Percentiles rank a stretch among this genome's conserved stretches.
Evolutionary conservation across 1,140 invertebrate species (phyloP).

Genomic region (Forficula auricularia): DNA sequence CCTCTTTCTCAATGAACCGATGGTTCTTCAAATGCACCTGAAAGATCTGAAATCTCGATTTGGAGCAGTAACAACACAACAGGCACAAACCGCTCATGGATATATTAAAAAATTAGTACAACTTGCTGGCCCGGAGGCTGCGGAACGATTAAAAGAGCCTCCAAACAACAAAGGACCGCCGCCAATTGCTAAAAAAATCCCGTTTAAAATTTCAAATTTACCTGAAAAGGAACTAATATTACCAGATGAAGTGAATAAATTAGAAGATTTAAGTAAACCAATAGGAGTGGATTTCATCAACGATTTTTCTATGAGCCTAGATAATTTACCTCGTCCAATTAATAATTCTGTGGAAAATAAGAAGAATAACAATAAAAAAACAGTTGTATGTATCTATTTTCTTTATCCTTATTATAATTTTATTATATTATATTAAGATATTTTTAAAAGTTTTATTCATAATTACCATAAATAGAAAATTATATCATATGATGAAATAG

Average conservation of each 20-base stretch:
- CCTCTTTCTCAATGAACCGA: constrained; percentile 38
- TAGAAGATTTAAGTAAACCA: not conserved
- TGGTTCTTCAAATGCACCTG: constrained; percentile 34
- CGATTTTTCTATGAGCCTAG: not conserved
- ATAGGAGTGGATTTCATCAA: not conserved
- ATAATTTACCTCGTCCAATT: too few relatives aligned
- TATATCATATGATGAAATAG: too few relatives aligned
- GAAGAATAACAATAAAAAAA: constrained; percentile 7
- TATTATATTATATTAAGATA: constrained; percentile 18
- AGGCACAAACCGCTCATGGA: constrained; percentile 33
- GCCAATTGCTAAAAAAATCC: not conserved
- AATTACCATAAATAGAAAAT: not conserved
- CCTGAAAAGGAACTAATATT: too few relatives aligned
- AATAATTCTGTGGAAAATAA: too few relatives aligned
- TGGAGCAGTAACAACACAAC: constrained; percentile 28
- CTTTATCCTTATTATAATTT: constrained; percentile 8
- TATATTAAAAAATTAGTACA: constrained; percentile 19
- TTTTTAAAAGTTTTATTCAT: constrained; percentile 8
- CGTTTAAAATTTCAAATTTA: not conserved
- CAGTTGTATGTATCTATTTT: too few relatives aligned
- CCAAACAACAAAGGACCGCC: not conserved
- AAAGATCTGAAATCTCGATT: constrained; percentile 34
- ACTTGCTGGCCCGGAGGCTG: not conserved
- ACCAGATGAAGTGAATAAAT: not conserved
- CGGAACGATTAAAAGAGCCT: not conserved